Evolutionary conservation across 2,113 vertebrate species (phyloP).

Genomic region (Sminthopsis crassicaudata): DNA sequence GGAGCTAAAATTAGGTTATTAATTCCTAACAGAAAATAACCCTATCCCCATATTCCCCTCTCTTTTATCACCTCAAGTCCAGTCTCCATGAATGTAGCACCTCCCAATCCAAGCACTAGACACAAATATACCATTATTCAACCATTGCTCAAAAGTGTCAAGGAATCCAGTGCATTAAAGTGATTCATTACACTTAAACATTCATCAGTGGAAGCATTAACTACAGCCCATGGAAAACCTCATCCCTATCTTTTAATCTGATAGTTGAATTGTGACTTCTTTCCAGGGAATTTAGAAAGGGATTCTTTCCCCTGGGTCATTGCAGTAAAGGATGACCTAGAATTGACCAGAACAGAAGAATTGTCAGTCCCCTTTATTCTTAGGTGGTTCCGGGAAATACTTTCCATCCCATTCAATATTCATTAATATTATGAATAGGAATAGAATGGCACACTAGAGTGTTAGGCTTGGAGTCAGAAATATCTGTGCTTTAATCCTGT

Average conservation of each 20-base stretch:
- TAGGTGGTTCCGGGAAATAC: not conserved
- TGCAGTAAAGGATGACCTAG: not conserved
- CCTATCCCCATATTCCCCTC: not conserved
- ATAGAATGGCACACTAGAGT: not conserved
- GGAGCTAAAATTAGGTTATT: not conserved
- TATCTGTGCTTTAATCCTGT: not conserved
- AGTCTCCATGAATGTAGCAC: not conserved
- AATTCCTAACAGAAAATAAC: not conserved
- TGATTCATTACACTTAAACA: not conserved
- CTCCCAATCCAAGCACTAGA: not conserved
- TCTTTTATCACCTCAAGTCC: not conserved
- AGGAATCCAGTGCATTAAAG: not conserved
- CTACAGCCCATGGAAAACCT: not conserved
- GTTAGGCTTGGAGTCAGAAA: not conserved
- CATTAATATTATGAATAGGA: not conserved
- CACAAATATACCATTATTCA: not conserved
- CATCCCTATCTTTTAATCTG: not conserved
- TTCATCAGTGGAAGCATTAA: not conserved
- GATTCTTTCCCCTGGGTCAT: not conserved
- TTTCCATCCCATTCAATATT: not conserved
- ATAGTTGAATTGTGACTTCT: not conserved
- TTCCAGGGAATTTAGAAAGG: not conserved
- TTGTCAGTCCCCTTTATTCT: not conserved
- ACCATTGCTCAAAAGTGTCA: not conserved
- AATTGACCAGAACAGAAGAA: not conserved